A percentile compares a stretch with the other conserved stretches of the same genome.
phyloP scores from a whole-genome alignment of 2,888 invertebrate species.

The Eulithis testata region DNA sequence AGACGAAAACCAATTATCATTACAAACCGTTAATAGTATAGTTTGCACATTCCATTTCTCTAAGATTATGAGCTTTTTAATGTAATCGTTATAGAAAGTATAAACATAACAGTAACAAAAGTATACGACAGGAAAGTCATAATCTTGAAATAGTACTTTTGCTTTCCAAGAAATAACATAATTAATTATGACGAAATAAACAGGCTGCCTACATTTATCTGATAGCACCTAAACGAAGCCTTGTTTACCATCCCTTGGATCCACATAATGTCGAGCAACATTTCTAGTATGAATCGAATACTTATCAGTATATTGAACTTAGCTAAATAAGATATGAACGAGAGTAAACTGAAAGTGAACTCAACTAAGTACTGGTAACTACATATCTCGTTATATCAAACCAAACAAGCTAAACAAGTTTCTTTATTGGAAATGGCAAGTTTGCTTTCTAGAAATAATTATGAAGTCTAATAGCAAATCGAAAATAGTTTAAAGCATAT shows the following conservation, averaged over 20 bases:
- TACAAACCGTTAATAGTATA: conserved; percentile 14
- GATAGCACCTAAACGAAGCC: background rate
- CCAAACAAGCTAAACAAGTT: conserved; percentile 32
- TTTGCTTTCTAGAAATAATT: conserved; percentile 13
- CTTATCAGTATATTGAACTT: conserved; percentile 9
- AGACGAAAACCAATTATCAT: conserved; percentile 16
- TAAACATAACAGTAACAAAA: conserved; percentile 4
- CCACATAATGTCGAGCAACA: background rate
- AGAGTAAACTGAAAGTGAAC: conserved; percentile 38
- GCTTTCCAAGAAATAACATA: background rate
- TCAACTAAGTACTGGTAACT: conserved; percentile 22
- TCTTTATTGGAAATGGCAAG: conserved; percentile 21
- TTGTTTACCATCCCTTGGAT: no score
- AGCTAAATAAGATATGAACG: conserved; percentile 17
- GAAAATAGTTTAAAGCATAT: background rate
- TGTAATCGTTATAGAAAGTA: conserved; percentile 1
- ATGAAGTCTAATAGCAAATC: background rate
- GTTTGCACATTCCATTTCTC: conserved; percentile 14
- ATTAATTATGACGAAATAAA: background rate
- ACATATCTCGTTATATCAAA: conserved; percentile 20
- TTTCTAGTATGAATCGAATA: background rate
- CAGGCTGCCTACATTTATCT: background rate
- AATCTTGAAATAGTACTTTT: conserved; percentile 2
- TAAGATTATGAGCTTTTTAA: conserved; percentile 5
- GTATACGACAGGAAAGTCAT: conserved; percentile 8